Percentiles rank a stretch among this genome's conserved stretches.
phyloP scores from a whole-genome alignment of 2,797 vertebrate species.

The Poecilia velifera region DNA sequence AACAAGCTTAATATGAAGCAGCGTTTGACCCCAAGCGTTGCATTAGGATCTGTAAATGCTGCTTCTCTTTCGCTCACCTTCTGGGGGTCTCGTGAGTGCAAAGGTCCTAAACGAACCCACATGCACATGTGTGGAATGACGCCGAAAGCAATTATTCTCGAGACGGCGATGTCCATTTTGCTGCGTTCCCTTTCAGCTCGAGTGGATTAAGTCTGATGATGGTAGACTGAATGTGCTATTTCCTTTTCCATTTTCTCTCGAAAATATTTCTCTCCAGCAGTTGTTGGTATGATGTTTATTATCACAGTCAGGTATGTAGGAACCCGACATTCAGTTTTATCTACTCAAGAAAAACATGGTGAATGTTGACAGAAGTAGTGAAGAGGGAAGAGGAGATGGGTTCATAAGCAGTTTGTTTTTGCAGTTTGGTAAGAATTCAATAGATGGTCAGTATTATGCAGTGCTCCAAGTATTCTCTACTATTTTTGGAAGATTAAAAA shows the following conservation, averaged over 20 bases:
- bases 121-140: conserved; percentile 9
- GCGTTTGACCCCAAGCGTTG: conserved; percentile 56
- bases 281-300: background rate
- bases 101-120: conserved; percentile 17
- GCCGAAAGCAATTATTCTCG: background rate
- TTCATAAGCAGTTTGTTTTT: background rate
- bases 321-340: background rate
- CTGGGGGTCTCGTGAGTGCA: conserved; percentile 19
- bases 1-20: conserved; percentile 64
- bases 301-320: background rate
- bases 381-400: background rate
- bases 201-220: background rate
- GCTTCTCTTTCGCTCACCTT: conserved; percentile 35
- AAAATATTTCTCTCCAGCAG: background rate
- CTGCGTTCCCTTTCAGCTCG: background rate
- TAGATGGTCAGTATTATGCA: background rate
- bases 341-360: background rate
- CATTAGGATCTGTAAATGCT: conserved; percentile 55
- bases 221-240: conserved; percentile 3
- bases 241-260: background rate
- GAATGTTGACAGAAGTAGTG: background rate
- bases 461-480: background rate
- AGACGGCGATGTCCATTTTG: background rate
- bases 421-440: background rate
- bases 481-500: background rate